phyloP scores from a whole-genome alignment of 2,888 invertebrate species.

The Kuschelorhynchus macadamiae region DNA sequence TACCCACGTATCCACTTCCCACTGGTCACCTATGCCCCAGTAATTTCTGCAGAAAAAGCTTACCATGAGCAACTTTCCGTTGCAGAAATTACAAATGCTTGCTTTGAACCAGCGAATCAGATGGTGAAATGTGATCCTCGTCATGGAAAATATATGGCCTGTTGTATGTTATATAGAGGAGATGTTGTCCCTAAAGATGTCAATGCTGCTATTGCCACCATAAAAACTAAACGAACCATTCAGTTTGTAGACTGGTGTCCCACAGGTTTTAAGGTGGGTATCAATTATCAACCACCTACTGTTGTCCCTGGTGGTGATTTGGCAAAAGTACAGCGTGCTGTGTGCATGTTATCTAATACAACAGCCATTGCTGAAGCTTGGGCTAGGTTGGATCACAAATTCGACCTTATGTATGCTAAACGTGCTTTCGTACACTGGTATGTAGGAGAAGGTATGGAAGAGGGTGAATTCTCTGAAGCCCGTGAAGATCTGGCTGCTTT shows the following conservation, averaged over 20 bases:
- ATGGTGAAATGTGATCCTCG: no score
- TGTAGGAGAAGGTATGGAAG: conserved; percentile 90
- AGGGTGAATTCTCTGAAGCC: conserved; percentile 89
- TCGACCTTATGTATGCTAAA: conserved; percentile 97
- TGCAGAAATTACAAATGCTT: no score
- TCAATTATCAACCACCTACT: conserved; percentile 95
- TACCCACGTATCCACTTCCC: no score
- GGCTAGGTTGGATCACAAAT: conserved; percentile 86
- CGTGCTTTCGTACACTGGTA: conserved; percentile 98
- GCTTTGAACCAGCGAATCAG: no score
- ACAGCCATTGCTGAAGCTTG: conserved; percentile 82
- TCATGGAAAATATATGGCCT: no score
- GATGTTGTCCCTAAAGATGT: conserved; percentile 94
- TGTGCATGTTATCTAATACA: conserved; percentile 99
- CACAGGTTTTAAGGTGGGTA: conserved; percentile 85
- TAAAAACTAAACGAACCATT: conserved; percentile 94
- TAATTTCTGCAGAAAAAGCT: no score
- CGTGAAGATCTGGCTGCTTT: conserved; percentile 86
- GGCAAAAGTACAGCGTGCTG: conserved; percentile 95
- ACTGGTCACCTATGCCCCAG: no score
- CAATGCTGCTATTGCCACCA: conserved; percentile 94
- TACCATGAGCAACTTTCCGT: no score
- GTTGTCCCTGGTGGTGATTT: conserved; percentile 96
- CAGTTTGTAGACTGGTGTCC: conserved; percentile 96
- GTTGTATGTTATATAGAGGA: no score